Conservation (phyloP, 1,140 invertebrate species). For the Aphidius ervi region DNA sequence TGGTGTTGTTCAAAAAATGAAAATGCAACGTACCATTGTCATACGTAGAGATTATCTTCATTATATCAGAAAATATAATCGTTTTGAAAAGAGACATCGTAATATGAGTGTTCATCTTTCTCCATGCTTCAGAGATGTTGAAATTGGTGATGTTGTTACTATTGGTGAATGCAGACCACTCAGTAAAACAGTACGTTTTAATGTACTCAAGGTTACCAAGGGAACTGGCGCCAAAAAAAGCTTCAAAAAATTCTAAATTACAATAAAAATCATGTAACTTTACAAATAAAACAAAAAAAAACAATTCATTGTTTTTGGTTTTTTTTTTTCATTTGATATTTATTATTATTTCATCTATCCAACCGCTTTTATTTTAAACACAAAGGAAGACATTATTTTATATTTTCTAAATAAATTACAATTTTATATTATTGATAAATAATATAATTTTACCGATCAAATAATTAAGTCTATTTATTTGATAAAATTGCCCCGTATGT, state of each 20-base stretch:
- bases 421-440: too few species aligned
- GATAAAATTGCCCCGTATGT: too few species aligned
- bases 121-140: conserved; percentile 99
- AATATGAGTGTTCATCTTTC: conserved; percentile 99
- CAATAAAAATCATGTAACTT: too few species aligned
- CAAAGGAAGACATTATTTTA: too few species aligned
- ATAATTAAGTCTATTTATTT: too few species aligned
- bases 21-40: conserved; percentile 99
- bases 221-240: conserved; percentile 93
- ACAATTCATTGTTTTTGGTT: too few species aligned
- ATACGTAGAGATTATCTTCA: conserved; percentile 97
- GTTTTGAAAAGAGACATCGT: conserved; percentile 98
- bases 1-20: conserved; percentile 95
- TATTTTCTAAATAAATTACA: too few species aligned
- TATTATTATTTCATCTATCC: too few species aligned
- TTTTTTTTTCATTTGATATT: too few species aligned
- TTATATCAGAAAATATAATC: conserved; percentile 96
- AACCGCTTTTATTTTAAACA: too few species aligned
- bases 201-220: conserved; percentile 96
- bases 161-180: conserved; percentile 98
- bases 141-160: conserved; percentile 93
- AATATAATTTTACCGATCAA: too few species aligned
- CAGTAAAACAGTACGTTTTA: conserved; percentile 98
- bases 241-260: conserved; percentile 80
- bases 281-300: too few species aligned